Percentiles rank a stretch among this genome's conserved stretches.
Evolutionary conservation across 2,797 vertebrate genomes (phyloP).

Genomic region (Schizothorax lantsangensis): DNA sequence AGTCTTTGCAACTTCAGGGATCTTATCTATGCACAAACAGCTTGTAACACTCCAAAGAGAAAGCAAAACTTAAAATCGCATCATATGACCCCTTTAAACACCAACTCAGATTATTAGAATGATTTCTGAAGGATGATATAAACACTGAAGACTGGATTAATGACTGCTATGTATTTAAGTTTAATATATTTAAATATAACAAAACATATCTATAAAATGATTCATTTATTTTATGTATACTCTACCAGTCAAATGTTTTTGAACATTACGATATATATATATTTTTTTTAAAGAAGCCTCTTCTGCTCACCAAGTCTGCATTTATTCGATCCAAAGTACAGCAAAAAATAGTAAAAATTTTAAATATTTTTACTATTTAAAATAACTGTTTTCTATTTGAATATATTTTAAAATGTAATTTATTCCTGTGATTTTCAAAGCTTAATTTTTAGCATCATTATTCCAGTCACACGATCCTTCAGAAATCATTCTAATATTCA

Average conservation of each 20-base stretch:
- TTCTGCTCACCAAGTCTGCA: not conserved
- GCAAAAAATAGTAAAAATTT: not conserved
- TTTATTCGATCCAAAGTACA: not conserved
- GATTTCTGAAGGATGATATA: not conserved
- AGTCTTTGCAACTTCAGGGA: too few species aligned
- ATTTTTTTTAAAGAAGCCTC: not conserved
- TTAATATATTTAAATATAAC: not conserved
- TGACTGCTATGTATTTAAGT: not conserved
- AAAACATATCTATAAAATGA: not conserved
- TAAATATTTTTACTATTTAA: not conserved
- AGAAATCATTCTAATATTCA: not conserved
- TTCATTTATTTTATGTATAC: not conserved
- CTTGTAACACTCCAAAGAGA: too few species aligned
- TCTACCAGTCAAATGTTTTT: not conserved
- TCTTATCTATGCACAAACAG: too few species aligned
- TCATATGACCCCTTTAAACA: too few species aligned
- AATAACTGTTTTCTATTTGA: not conserved
- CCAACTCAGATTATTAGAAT: not conserved
- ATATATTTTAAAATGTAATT: not conserved
- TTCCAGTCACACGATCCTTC: not conserved
- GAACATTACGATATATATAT: not conserved
- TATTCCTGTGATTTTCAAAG: not conserved
- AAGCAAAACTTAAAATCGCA: too few species aligned
- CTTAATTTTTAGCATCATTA: not conserved
- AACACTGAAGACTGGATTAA: not conserved